Base-by-base conservation (phyloP, 2,888 invertebrate genomes). In the Aelia acuminata region DNA sequence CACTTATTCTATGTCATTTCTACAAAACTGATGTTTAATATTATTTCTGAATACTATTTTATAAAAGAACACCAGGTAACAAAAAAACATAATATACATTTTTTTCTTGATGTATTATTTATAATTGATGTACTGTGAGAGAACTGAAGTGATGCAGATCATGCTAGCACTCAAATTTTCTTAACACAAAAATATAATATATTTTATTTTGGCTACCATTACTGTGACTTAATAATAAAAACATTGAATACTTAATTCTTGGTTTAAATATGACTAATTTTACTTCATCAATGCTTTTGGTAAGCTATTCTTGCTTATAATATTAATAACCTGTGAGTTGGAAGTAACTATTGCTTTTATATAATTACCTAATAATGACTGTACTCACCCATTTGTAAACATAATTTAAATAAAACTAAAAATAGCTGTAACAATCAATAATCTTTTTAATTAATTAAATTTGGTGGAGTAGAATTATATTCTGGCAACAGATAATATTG, bases 1-100 rank as follows among this genome's bases (percentile, higher is more conserved):
- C 75, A 75, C 75, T 75, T 75, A 35, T 39, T 75, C 31, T 75
- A 39, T 39, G 39, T 39, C 26, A 75, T 75, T 75, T 75, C 31
- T 35, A 75, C 75, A 75, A 75, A 75, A 75, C 31, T 75, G 39
- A 75, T 39, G 31, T 18, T 75, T 75, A 39, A 35, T 39, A 75
- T 39, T 75, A 15, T 18, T 35, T 18, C 35, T 35, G 5, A 13
- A 20, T 35, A 39, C 18, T 18, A 20, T 7, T 75, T 75, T 22
- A 20, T 39, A 39, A 75, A 75, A 75, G 35, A 35, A 20, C 3
- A 75, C 39, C 20, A 75, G 39, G 10, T 75, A n/a, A 39, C 39
- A 75, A 75, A 39, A n/a, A 2, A 39, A 75, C 26, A 0, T 13
- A 26, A 26, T 57, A 57, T 57, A 57, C 26, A 26, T 26, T 3